These are phyloP conservation scores for Coracopsis vasa DNA, from an alignment of 2,113 vertebrate genomes.

Conservation along the genomic window DNA sequence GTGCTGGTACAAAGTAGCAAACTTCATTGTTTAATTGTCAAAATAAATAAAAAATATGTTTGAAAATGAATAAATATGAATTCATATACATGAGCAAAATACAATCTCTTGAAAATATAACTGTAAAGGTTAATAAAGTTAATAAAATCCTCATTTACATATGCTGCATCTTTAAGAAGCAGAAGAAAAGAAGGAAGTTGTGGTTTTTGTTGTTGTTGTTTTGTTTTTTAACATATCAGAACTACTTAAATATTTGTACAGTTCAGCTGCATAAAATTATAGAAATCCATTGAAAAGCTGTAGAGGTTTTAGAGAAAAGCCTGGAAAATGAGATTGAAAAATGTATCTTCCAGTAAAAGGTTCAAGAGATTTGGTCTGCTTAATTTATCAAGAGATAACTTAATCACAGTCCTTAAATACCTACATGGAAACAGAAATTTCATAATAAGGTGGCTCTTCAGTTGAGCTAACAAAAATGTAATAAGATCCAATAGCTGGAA, in stretches of 20 bases:
- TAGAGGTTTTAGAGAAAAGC: neutral
- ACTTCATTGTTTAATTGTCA: neutral
- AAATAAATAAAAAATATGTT: neutral
- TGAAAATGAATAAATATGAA: neutral
- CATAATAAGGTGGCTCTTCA: neutral
- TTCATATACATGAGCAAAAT: neutral
- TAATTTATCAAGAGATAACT: constrained; percentile 11
- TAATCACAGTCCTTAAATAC: constrained; percentile 1
- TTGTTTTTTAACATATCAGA: neutral
- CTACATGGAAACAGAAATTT: constrained; percentile 22
- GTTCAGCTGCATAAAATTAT: neutral
- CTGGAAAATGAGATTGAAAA: neutral
- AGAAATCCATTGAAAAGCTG: neutral
- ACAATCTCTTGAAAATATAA: neutral
- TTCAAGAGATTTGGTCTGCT: neutral
- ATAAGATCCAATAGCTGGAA: neutral
- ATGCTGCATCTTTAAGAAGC: neutral
- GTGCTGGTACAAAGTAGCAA: neutral
- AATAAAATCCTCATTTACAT: neutral
- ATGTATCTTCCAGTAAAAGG: neutral
- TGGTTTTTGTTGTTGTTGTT: neutral
- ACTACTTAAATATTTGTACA: neutral
- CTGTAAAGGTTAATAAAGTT: too few relatives aligned
- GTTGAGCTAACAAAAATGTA: neutral
- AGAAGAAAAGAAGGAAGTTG: neutral